A percentile compares a stretch with the other conserved stretches of the same genome.
phyloP scores from a whole-genome alignment of 2,113 vertebrate species.

The Albula goreensis region DNA sequence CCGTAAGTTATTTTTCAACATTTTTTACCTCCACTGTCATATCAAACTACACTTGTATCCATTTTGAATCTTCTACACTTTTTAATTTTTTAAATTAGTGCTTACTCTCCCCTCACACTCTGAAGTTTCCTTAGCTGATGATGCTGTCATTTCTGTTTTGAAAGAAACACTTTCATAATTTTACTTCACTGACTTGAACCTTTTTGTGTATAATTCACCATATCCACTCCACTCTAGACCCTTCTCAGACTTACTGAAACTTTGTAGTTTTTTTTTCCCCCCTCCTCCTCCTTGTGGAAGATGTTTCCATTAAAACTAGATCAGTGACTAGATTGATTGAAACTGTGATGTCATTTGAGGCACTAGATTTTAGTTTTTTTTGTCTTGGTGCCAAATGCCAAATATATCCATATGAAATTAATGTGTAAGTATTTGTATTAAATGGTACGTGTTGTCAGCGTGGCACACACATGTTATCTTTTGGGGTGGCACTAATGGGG shows the following conservation, averaged over 20 bases:
- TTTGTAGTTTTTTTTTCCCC: neutral
- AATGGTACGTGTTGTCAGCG: too few species aligned
- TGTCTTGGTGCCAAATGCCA: too few species aligned
- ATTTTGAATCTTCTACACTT: slow-evolving; percentile 21
- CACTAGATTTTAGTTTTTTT: neutral
- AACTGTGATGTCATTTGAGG: neutral
- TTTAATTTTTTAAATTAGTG: neutral
- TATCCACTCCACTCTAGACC: neutral
- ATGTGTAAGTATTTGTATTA: too few species aligned
- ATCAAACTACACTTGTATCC: slow-evolving; percentile 1
- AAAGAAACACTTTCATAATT: neutral
- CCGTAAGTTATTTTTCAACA: slow-evolving; percentile 65
- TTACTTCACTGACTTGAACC: neutral
- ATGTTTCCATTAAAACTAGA: neutral
- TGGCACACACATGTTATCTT: too few species aligned
- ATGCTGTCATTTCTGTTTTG: neutral
- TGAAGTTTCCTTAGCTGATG: neutral
- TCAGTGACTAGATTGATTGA: too few species aligned
- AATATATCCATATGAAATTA: too few species aligned
- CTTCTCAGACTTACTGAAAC: neutral
- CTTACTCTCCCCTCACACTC: neutral
- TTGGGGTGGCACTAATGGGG: too few species aligned
- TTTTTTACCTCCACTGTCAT: slow-evolving; percentile 15
- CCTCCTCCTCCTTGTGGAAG: neutral
- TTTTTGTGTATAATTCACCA: neutral